phyloP scores from a whole-genome alignment of 2,888 invertebrate genomes.

The Trissolcus brochymenae region DNA sequence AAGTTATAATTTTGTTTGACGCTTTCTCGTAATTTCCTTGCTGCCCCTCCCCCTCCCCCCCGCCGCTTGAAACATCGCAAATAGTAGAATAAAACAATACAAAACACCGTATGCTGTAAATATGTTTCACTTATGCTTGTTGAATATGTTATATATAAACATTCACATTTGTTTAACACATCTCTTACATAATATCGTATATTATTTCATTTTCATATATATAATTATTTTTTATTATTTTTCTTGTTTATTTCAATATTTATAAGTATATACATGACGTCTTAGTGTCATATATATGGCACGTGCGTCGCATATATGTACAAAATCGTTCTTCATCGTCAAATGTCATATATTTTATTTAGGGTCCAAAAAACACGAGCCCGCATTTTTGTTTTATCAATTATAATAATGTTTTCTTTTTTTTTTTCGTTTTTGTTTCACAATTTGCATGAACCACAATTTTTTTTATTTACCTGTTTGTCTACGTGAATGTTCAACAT shows the following conservation, averaged over 20 bases:
- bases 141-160: conserved; percentile 51
- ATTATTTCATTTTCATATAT: conserved; percentile 31
- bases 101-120: conserved; percentile 47
- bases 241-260: conserved; percentile 25
- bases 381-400: conserved; percentile 22
- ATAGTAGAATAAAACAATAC: conserved; percentile 42
- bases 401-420: neutral
- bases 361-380: conserved; percentile 29
- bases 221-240: conserved; percentile 27
- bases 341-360: conserved; percentile 33
- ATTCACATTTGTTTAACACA: conserved; percentile 52
- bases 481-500: conserved; percentile 32
- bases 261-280: conserved; percentile 46
- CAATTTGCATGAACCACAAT: conserved; percentile 41
- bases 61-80: conserved; percentile 20
- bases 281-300: conserved; percentile 40
- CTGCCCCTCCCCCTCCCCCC: conserved; percentile 6
- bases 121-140: conserved; percentile 51
- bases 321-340: conserved; percentile 38
- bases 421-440: conserved; percentile 11
- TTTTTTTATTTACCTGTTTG: conserved; percentile 13
- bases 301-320: conserved; percentile 52
- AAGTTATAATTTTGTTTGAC: conserved; percentile 12
- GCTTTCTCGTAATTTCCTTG: conserved; percentile 11
- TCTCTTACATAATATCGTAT: conserved; percentile 42